A percentile compares a stretch with the other conserved stretches of the same genome.
Evolutionary conservation across 2,888 invertebrate genomes (phyloP).

Genomic region (Didymodactylos carnosus): DNA sequence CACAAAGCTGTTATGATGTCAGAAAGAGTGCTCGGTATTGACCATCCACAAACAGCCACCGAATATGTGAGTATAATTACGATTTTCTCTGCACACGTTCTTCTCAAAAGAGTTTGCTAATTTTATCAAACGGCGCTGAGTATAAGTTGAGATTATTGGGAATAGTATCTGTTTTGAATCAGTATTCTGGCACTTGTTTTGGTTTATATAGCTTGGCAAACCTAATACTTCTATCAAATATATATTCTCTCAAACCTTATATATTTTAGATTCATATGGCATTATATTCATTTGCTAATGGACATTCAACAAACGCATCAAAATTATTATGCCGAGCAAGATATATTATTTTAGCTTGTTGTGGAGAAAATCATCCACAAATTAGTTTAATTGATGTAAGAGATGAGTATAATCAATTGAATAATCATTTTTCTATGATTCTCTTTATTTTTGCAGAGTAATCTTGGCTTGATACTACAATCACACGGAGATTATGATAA

Average conservation of each 20-base stretch:
- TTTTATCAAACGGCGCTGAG: too few species aligned
- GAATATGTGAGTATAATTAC: constrained; percentile 57
- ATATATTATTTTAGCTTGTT: constrained; percentile 72
- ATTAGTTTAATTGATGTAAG: constrained; percentile 66
- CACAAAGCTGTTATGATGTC: constrained; percentile 97
- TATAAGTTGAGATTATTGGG: too few species aligned
- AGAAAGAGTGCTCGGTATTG: constrained; percentile 87
- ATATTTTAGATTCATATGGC: constrained; percentile 50
- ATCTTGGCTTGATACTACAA: constrained; percentile 87
- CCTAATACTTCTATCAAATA: neutral
- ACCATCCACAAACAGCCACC: constrained; percentile 47
- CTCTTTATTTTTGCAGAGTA: constrained; percentile 48
- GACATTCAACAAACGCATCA: constrained; percentile 79
- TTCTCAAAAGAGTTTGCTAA: too few species aligned
- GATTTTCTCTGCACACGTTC: too few species aligned
- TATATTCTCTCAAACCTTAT: neutral
- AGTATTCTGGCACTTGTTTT: too few species aligned
- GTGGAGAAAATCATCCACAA: constrained; percentile 93
- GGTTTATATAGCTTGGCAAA: too few species aligned
- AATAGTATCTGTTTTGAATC: too few species aligned
- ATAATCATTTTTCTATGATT: neutral
- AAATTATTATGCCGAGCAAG: constrained; percentile 83
- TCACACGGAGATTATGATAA: constrained; percentile 92
- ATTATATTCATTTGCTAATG: constrained; percentile 88
- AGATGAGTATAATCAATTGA: too few species aligned